A percentile compares a stretch with the other conserved stretches of the same genome.
Evolutionary conservation across 2,113 vertebrate genomes (phyloP).

Genomic region (Python bivittatus): DNA sequence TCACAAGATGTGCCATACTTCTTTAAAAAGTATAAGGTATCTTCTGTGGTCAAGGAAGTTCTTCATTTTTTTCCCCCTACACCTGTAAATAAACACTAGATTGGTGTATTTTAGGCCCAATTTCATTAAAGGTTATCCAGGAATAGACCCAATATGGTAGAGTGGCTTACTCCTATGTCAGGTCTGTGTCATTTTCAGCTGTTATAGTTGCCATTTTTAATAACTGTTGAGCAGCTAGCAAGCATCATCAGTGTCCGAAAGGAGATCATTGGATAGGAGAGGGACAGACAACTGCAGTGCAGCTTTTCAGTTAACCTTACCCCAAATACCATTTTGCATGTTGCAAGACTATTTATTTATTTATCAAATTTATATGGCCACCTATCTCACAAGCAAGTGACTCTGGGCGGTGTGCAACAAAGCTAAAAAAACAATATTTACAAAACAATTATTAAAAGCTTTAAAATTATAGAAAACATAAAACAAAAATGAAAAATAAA

Average conservation of each 20-base stretch:
- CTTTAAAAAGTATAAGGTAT: not conserved
- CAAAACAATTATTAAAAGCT: too few species aligned
- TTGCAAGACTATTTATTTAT: not conserved
- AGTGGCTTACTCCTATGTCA: not conserved
- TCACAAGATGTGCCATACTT: not conserved
- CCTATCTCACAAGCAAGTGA: too few species aligned
- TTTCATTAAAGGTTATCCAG: not conserved
- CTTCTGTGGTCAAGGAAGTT: not conserved
- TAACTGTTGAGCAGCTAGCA: not conserved
- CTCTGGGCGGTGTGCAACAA: too few species aligned
- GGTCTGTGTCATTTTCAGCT: not conserved
- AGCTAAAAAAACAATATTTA: too few species aligned
- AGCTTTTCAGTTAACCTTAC: not conserved
- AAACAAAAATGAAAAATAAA: too few species aligned
- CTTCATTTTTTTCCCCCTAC: not conserved
- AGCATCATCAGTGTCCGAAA: not conserved
- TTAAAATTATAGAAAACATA: too few species aligned
- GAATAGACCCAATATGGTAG: not conserved
- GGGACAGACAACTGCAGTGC: not conserved
- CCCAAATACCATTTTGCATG: not conserved
- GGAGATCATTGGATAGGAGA: not conserved
- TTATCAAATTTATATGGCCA: too few species aligned
- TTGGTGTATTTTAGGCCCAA: not conserved
- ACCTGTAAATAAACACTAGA: not conserved
- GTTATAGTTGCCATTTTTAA: not conserved